A percentile compares a stretch with the other conserved stretches of the same genome.
Evolutionary conservation across 2,797 vertebrate genomes (phyloP).

Genomic region (Eospalax fontanierii): DNA sequence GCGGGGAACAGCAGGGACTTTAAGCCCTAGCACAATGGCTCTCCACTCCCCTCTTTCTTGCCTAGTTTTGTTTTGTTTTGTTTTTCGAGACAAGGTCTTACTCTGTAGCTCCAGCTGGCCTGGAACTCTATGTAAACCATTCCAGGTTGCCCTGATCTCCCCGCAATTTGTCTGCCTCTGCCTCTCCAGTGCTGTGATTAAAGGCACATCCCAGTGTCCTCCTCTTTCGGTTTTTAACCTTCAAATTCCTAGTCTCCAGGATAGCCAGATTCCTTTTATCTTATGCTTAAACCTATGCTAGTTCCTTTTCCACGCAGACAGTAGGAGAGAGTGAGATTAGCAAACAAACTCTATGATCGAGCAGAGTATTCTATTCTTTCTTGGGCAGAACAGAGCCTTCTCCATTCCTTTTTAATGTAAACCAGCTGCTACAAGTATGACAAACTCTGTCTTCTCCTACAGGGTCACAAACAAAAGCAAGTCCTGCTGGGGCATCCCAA

Average conservation of each 20-base stretch:
- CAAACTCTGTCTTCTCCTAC: neutral
- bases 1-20: neutral
- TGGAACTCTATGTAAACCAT: too few relatives aligned
- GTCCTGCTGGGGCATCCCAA: neutral
- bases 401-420: neutral
- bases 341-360: neutral
- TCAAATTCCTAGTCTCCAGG: neutral
- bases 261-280: neutral
- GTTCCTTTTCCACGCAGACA: neutral
- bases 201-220: too few relatives aligned
- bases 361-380: neutral
- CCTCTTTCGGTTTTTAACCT: neutral
- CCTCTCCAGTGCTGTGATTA: too few relatives aligned
- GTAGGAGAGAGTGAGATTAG: neutral
- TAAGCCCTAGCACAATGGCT: neutral
- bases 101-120: too few relatives aligned
- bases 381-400: neutral
- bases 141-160: too few relatives aligned
- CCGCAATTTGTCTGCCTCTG: too few relatives aligned
- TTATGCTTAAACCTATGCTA: neutral
- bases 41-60: neutral
- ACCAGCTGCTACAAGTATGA: neutral
- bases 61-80: neutral
- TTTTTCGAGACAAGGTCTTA: too few relatives aligned
- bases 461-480: neutral